phyloP scores from a whole-genome alignment of 64 coral and sea anemone genomes.

The Pachyseris speciosa region DNA sequence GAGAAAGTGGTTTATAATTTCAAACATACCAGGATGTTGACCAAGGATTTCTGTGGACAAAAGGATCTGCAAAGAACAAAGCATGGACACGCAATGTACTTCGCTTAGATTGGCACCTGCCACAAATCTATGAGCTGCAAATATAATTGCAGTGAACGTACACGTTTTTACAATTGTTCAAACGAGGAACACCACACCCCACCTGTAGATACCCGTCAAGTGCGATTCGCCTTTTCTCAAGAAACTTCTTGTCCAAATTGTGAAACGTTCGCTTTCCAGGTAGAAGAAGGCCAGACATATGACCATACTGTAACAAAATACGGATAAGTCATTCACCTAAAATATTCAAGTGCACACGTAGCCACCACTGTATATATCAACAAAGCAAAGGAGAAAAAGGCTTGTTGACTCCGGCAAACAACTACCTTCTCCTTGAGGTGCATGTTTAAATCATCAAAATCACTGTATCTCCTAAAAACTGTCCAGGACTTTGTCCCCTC shows the following conservation, averaged over 20 bases:
- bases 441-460: slow-evolving; percentile 98
- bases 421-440: slow-evolving; percentile 95
- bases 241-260: slow-evolving; percentile 96
- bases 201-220: slow-evolving; percentile 93
- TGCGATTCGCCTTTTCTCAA: slow-evolving; percentile 88
- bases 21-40: slow-evolving; percentile 83
- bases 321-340: background rate
- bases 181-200: background rate
- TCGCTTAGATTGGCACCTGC: background rate
- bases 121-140: no score
- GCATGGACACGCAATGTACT: background rate
- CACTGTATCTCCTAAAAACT: slow-evolving; percentile 93
- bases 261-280: slow-evolving; percentile 97
- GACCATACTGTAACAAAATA: slow-evolving; percentile 64
- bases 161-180: no score
- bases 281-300: slow-evolving; percentile 76
- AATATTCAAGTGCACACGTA: no score
- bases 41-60: slow-evolving; percentile 84
- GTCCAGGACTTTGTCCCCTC: slow-evolving; percentile 92
- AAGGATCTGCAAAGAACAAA: slow-evolving; percentile 54
- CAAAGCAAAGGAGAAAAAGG: no score
- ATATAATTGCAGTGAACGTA: no score
- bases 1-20: slow-evolving; percentile 86
- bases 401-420: background rate
- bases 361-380: no score